Evolutionary conservation across 2,888 invertebrate genomes (phyloP), one percentile per base, ranked within the genome.

Genomic region (Aphodius granarius): DNA sequence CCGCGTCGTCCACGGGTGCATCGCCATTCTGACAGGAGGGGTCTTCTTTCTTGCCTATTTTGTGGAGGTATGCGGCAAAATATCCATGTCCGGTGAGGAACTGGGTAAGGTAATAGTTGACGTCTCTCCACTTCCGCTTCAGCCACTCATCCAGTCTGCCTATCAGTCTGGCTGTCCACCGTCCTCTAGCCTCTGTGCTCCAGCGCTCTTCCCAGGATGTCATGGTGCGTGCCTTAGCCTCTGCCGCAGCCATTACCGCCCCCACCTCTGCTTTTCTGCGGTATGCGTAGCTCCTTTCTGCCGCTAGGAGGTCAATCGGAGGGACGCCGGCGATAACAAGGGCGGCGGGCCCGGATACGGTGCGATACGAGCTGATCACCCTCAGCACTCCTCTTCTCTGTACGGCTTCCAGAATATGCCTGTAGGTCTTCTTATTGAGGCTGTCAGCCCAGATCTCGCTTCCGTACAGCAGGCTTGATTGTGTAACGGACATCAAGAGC

Each of bases 161-260:
- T 18, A 73, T 75, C 15, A 72, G 71, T 5, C 64, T 20, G 4
- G 66, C 15, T 23, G 77, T 77, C 75, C 73, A 77, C 20, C 23
- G n/a, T 2, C 73, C 77, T 43, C 68, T 75, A 2, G 0, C 71
- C 20, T 43, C 63, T 64, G 16, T 16, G n/a, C 65, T 65, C 71
- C 75, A 75, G 17, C 43, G 23, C 64, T 17, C n/a, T 20, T 71
- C 65, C 17, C 72, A 63, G 18, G 17, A 5, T 5, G 64, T 17
- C 63, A 22, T 18, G 63, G 20, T 72, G 3, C 1, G 13, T 18
- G n/a, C 73, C 18, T 73, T 18, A 13, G 15, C 66, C 4, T 17
- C 22, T 19, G n/a, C 21, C 66, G 18, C 20, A 13, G 66, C 2
- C 15, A 15, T 19, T 19, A n/a, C n/a, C 65, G 13, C 15, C 70